These are phyloP conservation scores for Vulpes vulpes DNA, from an alignment of 2,113 vertebrate genomes.

Conservation along the genomic window DNA sequence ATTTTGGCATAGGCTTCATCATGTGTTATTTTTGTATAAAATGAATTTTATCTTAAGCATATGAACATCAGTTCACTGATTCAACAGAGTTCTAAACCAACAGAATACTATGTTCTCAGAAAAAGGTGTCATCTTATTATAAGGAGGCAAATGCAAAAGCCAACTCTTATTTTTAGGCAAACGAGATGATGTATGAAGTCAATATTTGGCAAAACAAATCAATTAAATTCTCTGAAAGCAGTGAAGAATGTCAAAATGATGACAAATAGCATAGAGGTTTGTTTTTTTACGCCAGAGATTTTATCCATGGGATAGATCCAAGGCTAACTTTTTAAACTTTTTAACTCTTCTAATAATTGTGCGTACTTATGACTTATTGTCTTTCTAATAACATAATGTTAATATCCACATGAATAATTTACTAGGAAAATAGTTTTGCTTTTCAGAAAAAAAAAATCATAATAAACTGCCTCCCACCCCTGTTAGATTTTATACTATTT, in stretches of 20 bases:
- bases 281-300: neutral
- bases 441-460: neutral
- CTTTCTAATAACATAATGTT: neutral
- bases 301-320: neutral
- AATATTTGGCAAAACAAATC: neutral
- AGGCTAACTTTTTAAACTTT: neutral
- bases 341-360: neutral
- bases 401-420: constrained; percentile 20
- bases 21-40: constrained; percentile 57
- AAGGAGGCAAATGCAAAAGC: constrained; percentile 15
- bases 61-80: neutral
- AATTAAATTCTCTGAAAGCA: neutral
- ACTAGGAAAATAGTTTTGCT: neutral
- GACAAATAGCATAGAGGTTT: neutral
- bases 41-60: neutral
- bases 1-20: constrained; percentile 30
- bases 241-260: constrained; percentile 21
- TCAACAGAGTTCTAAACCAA: neutral
- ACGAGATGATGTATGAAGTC: constrained; percentile 23
- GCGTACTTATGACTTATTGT: neutral
- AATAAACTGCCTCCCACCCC: neutral
- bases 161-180: constrained; percentile 35
- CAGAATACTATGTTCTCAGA: neutral
- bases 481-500: neutral
- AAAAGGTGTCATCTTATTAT: constrained; percentile 46